These are phyloP conservation scores for Mustelus asterias DNA, from an alignment of 2,113 vertebrate species.

Conservation along the genomic window DNA sequence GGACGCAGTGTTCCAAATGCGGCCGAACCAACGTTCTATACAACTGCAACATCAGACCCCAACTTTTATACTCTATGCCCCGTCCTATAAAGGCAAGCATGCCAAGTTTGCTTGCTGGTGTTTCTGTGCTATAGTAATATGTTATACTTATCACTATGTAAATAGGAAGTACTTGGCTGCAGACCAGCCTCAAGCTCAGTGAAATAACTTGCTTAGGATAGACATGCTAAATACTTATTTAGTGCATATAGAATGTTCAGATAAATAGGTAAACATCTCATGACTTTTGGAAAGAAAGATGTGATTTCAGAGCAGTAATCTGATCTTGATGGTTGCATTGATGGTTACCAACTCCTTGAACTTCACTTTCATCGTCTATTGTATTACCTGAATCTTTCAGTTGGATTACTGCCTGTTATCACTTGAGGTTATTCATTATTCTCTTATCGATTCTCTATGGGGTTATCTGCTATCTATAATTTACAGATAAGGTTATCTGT, in stretches of 20 bases:
- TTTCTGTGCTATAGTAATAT: not conserved
- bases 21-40: no score
- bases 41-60: no score
- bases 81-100: no score
- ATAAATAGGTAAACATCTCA: not conserved
- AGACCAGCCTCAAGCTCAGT: not conserved
- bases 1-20: no score
- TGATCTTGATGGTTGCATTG: not conserved
- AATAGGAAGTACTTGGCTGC: not conserved
- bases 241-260: not conserved
- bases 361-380: not conserved
- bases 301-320: not conserved
- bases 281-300: not conserved
- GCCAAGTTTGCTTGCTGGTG: not conserved
- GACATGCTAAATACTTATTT: not conserved
- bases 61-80: no score
- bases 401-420: not conserved
- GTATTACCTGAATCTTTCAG: not conserved
- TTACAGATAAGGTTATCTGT: constrained; percentile 9
- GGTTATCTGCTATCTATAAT: constrained; percentile 6
- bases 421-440: constrained; percentile 25
- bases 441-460: constrained; percentile 20
- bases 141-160: not conserved
- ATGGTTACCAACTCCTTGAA: not conserved
- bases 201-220: not conserved